Percentiles rank a stretch among this genome's conserved stretches.
These are phyloP conservation scores for Anoplolepis gracilipes DNA, from an alignment of 1,140 invertebrate species.

Conservation along the genomic window DNA sequence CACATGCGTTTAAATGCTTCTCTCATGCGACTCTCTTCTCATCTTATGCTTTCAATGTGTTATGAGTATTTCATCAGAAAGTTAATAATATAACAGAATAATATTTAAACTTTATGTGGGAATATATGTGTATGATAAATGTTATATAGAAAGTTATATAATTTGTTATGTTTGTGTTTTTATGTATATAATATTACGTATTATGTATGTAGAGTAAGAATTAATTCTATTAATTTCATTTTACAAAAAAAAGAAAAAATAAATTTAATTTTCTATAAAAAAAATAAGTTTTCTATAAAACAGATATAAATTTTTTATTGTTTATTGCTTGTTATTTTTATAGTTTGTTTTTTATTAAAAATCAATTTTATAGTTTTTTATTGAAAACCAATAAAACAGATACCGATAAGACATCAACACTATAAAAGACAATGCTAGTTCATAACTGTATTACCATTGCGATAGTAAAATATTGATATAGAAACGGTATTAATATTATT, in stretches of 20 bases:
- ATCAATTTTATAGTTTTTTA: too few species aligned
- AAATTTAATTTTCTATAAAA: not conserved
- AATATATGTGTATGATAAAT: not conserved
- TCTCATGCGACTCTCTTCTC: conserved; percentile 31
- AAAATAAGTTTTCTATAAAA: not conserved
- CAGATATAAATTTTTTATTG: not conserved
- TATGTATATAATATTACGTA: not conserved
- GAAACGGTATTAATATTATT: not conserved
- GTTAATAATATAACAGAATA: not conserved
- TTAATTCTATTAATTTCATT: not conserved
- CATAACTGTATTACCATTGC: not conserved
- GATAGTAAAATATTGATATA: not conserved
- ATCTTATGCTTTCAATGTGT: not conserved
- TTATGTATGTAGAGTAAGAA: not conserved
- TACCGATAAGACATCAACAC: not conserved
- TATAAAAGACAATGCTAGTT: too few species aligned
- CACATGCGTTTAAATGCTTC: conserved; percentile 41
- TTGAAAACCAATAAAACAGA: not conserved
- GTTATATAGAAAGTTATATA: not conserved
- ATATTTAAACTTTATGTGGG: not conserved
- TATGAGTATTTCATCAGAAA: too few species aligned
- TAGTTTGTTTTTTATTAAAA: too few species aligned
- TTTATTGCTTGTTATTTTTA: not conserved
- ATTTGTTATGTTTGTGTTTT: too few species aligned
- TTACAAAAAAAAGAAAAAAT: not conserved